phyloP scores from a whole-genome alignment of 1,140 invertebrate genomes.

The Psix sp. region DNA sequence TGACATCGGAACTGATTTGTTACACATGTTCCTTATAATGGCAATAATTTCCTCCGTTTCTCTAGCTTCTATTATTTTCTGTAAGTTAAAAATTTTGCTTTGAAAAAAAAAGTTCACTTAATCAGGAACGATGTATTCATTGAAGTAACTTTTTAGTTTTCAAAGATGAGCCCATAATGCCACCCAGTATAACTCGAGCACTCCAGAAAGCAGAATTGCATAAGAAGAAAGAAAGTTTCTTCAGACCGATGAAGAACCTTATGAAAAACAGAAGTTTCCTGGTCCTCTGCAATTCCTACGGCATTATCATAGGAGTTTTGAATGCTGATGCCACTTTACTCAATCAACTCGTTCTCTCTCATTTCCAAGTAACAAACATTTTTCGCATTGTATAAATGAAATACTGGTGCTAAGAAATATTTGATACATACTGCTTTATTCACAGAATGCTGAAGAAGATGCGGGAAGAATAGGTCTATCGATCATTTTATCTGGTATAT shows the following conservation, averaged over 20 bases:
- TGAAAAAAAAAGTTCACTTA: not conserved
- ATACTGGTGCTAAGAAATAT: not conserved
- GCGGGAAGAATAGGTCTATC: slow-evolving; percentile 84
- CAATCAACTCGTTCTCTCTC: slow-evolving; percentile 80
- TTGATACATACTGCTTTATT: not conserved
- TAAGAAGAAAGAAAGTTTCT: slow-evolving; percentile 55
- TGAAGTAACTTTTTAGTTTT: slow-evolving; percentile 77
- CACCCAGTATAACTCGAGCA: slow-evolving; percentile 79
- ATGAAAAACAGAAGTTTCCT: slow-evolving; percentile 79
- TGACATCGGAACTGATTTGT: slow-evolving; percentile 69
- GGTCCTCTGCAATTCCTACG: slow-evolving; percentile 81
- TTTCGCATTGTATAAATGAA: not conserved
- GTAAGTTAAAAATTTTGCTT: slow-evolving; percentile 74
- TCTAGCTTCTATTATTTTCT: slow-evolving; percentile 79
- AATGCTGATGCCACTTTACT: slow-evolving; percentile 84
- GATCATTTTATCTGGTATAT: slow-evolving; percentile 83
- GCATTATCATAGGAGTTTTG: slow-evolving; percentile 83
- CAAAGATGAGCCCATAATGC: slow-evolving; percentile 78
- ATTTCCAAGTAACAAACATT: slow-evolving; percentile 80
- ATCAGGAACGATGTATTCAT: not conserved
- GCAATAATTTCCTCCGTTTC: slow-evolving; percentile 79
- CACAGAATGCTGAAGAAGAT: slow-evolving; percentile 78
- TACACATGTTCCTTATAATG: slow-evolving; percentile 73
- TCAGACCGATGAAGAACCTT: slow-evolving; percentile 72
- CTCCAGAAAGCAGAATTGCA: slow-evolving; percentile 63